A percentile compares a stretch with the other conserved stretches of the same genome.
phyloP scores from a whole-genome alignment of 2,797 vertebrate genomes.

The Scolopax rusticola region DNA sequence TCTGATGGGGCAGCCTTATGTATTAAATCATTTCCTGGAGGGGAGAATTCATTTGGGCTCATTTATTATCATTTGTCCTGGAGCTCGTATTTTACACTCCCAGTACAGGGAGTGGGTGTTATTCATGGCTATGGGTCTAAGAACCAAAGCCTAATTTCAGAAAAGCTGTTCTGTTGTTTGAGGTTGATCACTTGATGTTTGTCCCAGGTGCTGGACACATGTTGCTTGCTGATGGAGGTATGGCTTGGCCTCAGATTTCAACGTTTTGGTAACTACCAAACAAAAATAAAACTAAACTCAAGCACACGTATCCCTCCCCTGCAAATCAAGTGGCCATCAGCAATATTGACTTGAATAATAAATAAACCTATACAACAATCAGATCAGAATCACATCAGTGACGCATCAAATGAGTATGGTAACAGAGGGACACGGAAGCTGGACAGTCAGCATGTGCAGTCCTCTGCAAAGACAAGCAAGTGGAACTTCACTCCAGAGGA shows the following conservation, averaged over 20 bases:
- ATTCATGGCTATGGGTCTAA: constrained; percentile 28
- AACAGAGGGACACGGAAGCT: background rate
- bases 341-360: constrained; percentile 6
- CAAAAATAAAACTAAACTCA: constrained; percentile 33
- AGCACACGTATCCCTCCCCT: background rate
- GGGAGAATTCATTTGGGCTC: constrained; percentile 22
- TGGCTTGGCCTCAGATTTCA: background rate
- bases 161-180: constrained; percentile 17
- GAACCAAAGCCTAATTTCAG: constrained; percentile 19
- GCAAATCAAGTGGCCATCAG: background rate
- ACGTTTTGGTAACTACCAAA: constrained; percentile 28
- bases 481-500: background rate
- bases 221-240: constrained; percentile 36
- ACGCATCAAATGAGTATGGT: background rate
- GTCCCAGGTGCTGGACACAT: constrained; percentile 51
- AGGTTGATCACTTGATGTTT: constrained; percentile 18
- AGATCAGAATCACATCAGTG: background rate
- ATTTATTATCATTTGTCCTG: constrained; percentile 38
- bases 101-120: constrained; percentile 20
- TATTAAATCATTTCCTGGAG: constrained; percentile 55
- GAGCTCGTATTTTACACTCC: constrained; percentile 14
- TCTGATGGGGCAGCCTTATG: background rate
- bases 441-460: background rate
- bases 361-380: background rate
- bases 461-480: background rate